These are phyloP conservation scores for Vultur gryphus DNA, from an alignment of 2,797 vertebrate species.

Conservation along the genomic window DNA sequence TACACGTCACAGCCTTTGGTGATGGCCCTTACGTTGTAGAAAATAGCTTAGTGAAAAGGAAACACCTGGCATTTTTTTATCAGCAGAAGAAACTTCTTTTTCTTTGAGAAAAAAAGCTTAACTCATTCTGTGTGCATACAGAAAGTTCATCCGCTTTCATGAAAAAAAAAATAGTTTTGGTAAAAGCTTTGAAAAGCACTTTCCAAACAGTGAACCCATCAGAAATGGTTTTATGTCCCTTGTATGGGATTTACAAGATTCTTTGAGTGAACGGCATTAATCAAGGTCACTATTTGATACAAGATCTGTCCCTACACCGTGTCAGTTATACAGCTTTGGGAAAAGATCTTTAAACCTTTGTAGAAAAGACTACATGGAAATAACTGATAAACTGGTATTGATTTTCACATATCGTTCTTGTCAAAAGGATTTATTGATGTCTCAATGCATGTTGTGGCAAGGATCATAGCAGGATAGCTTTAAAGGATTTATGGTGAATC, in stretches of 20 bases:
- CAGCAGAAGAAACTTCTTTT: background rate
- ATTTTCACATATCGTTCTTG: slow-evolving; percentile 88
- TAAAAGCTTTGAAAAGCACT: background rate
- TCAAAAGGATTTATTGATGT: slow-evolving; percentile 95
- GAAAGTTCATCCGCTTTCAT: background rate
- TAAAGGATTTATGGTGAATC: slow-evolving; percentile 88
- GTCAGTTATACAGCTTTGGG: slow-evolving; percentile 72
- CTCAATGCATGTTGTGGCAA: slow-evolving; percentile 80
- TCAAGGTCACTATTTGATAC: slow-evolving; percentile 38
- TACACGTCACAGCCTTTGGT: background rate
- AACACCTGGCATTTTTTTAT: background rate
- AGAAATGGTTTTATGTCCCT: background rate
- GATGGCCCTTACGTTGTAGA: background rate
- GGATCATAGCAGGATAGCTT: slow-evolving; percentile 73
- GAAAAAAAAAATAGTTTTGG: background rate
- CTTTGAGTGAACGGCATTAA: slow-evolving; percentile 44
- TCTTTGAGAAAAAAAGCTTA: background rate
- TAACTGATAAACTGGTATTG: slow-evolving; percentile 89
- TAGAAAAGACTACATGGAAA: slow-evolving; percentile 76
- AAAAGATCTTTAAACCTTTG: slow-evolving; percentile 74
- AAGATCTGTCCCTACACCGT: slow-evolving; percentile 69
- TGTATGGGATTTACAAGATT: slow-evolving; percentile 26
- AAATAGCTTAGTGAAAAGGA: background rate
- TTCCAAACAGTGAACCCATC: background rate
- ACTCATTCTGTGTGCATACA: background rate